phyloP scores from a whole-genome alignment of 2,113 vertebrate species.

The Campylomormyrus tamandua region DNA sequence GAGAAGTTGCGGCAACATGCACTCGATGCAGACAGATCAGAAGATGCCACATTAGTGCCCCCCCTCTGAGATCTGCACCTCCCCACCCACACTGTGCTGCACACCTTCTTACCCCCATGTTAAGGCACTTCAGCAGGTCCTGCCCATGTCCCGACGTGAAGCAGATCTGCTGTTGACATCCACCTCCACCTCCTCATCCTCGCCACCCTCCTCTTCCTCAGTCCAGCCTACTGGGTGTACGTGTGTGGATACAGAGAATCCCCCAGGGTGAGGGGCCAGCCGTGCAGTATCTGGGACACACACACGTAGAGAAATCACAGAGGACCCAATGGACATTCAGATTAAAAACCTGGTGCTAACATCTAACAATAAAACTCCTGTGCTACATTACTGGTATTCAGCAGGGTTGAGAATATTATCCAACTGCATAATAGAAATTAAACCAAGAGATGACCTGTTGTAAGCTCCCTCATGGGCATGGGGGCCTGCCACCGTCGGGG shows the following conservation, averaged over 20 bases:
- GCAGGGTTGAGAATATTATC: neutral
- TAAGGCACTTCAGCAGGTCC: slow-evolving; percentile 64
- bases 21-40: neutral
- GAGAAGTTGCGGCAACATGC: neutral
- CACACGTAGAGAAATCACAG: neutral
- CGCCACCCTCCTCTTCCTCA: slow-evolving; percentile 49
- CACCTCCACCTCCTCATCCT: slow-evolving; percentile 44
- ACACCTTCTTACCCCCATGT: slow-evolving; percentile 35
- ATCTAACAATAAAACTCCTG: neutral
- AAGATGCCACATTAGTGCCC: neutral
- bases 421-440: neutral
- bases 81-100: neutral
- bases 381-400: neutral
- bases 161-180: slow-evolving; percentile 52
- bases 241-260: slow-evolving; percentile 38
- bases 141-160: slow-evolving; percentile 42
- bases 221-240: slow-evolving; percentile 60
- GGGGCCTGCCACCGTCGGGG: slow-evolving; percentile 48
- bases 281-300: slow-evolving; percentile 26
- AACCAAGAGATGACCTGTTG: slow-evolving; percentile 44
- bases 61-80: neutral
- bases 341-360: neutral
- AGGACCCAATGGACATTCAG: neutral
- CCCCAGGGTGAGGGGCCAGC: slow-evolving; percentile 35
- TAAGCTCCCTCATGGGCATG: slow-evolving; percentile 55